Conservation (phyloP, 1,140 invertebrate genomes). For the Atta texana region DNA sequence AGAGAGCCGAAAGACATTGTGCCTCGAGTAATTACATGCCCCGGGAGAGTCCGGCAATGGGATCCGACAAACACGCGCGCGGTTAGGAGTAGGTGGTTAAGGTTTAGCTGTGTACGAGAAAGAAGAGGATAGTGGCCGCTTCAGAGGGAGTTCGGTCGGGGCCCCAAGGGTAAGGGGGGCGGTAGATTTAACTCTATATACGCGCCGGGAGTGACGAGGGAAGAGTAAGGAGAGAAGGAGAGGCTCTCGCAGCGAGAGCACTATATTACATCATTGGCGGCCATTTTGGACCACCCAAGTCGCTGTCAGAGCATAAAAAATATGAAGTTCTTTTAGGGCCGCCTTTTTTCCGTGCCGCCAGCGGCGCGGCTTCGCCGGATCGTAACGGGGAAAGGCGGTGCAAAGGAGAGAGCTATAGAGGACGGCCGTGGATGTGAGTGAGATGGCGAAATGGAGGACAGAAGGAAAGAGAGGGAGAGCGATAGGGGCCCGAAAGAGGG, state of each 20-base stretch:
- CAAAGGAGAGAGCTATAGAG: slow-evolving; percentile 72
- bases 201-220: slow-evolving; percentile 61
- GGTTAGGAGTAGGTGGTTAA: slow-evolving; percentile 75
- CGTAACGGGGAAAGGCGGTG: slow-evolving; percentile 80
- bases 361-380: slow-evolving; percentile 80
- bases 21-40: slow-evolving; percentile 79
- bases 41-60: slow-evolving; percentile 72
- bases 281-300: slow-evolving; percentile 87
- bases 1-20: slow-evolving; percentile 78
- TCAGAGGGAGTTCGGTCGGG: not conserved
- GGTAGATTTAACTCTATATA: slow-evolving; percentile 74
- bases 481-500: slow-evolving; percentile 11
- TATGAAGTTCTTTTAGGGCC: slow-evolving; percentile 87
- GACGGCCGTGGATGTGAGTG: slow-evolving; percentile 58
- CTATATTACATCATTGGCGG: slow-evolving; percentile 86
- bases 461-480: slow-evolving; percentile 36
- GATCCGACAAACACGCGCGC: slow-evolving; percentile 69
- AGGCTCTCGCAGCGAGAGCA: slow-evolving; percentile 75
- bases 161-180: slow-evolving; percentile 3
- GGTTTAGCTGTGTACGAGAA: slow-evolving; percentile 62
- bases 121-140: not conserved
- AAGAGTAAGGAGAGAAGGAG: slow-evolving; percentile 39
- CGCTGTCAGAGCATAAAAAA: slow-evolving; percentile 86
- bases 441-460: slow-evolving; percentile 40
- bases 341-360: slow-evolving; percentile 85